Evolutionary conservation across 2,888 invertebrate genomes (phyloP).

Genomic region (Hesperia comma): DNA sequence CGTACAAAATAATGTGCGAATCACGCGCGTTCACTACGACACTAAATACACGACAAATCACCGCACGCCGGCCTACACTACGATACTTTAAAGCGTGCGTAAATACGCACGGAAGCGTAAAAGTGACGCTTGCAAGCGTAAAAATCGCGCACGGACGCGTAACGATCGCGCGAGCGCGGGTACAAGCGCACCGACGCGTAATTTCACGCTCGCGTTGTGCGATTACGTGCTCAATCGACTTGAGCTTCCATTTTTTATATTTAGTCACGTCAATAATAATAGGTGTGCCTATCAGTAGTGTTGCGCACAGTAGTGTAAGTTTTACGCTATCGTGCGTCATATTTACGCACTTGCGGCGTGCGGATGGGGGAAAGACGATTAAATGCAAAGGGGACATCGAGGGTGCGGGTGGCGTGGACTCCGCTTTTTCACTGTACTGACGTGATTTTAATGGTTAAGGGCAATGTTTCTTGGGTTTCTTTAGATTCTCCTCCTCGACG

Average conservation of each 20-base stretch:
- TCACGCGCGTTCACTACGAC: slow-evolving; percentile 59
- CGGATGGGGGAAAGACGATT: slow-evolving; percentile 41
- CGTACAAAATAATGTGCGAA: slow-evolving; percentile 51
- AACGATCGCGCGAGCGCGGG: slow-evolving; percentile 37
- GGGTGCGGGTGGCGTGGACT: slow-evolving; percentile 50
- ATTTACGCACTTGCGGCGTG: slow-evolving; percentile 40
- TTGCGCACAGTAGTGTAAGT: slow-evolving; percentile 29
- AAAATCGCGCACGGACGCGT: slow-evolving; percentile 36
- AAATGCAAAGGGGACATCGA: slow-evolving; percentile 46
- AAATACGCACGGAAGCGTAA: slow-evolving; percentile 29
- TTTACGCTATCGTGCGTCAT: slow-evolving; percentile 32
- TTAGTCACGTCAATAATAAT: slow-evolving; percentile 33
- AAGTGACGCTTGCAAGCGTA: slow-evolving; percentile 33
- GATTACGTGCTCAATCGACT: background rate
- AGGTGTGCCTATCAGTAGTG: background rate
- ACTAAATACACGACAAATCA: slow-evolving; percentile 47
- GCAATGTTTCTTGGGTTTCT: slow-evolving; percentile 90
- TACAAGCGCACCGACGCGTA: slow-evolving; percentile 29
- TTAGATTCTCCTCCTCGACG: slow-evolving; percentile 92
- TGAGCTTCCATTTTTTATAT: background rate
- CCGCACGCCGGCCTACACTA: slow-evolving; percentile 48
- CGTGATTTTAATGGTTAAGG: slow-evolving; percentile 85
- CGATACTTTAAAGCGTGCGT: slow-evolving; percentile 20
- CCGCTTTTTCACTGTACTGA: slow-evolving; percentile 79
- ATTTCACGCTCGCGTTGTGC: slow-evolving; percentile 34